These are phyloP conservation scores for Ectemnius lituratus DNA, from an alignment of 2,888 invertebrate species.

Conservation along the genomic window DNA sequence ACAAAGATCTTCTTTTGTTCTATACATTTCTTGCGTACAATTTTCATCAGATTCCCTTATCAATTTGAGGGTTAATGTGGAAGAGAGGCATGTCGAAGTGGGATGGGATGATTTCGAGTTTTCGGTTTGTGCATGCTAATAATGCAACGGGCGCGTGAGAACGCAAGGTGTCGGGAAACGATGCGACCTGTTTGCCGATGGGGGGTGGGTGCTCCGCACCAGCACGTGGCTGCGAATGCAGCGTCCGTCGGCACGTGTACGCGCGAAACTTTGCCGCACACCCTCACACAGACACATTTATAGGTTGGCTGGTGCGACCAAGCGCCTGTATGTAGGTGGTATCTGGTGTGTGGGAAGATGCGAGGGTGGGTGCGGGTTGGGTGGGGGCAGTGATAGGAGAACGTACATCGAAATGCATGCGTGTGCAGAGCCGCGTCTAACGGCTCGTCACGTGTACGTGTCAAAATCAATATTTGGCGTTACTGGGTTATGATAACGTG, in stretches of 20 bases:
- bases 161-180: neutral
- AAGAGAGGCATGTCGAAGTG: no score
- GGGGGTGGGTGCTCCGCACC: slow-evolving; percentile 17
- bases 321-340: neutral
- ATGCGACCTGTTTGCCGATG: slow-evolving; percentile 7
- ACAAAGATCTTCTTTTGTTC: no score
- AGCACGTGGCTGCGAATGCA: slow-evolving; percentile 7
- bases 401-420: slow-evolving; percentile 30
- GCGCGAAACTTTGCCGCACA: neutral
- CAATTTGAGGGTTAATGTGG: no score
- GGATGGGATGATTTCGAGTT: no score
- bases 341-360: neutral
- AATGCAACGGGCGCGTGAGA: slow-evolving; percentile 4
- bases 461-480: slow-evolving; percentile 78
- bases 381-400: slow-evolving; percentile 31
- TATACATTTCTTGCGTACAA: no score
- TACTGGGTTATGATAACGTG: slow-evolving; percentile 77
- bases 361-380: slow-evolving; percentile 10
- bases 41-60: no score
- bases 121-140: neutral
- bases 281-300: neutral
- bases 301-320: neutral
- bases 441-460: slow-evolving; percentile 74
- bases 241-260: neutral
- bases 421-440: slow-evolving; percentile 56